These are phyloP conservation scores for Hassar affinis DNA, from an alignment of 2,113 vertebrate species.

Conservation along the genomic window DNA sequence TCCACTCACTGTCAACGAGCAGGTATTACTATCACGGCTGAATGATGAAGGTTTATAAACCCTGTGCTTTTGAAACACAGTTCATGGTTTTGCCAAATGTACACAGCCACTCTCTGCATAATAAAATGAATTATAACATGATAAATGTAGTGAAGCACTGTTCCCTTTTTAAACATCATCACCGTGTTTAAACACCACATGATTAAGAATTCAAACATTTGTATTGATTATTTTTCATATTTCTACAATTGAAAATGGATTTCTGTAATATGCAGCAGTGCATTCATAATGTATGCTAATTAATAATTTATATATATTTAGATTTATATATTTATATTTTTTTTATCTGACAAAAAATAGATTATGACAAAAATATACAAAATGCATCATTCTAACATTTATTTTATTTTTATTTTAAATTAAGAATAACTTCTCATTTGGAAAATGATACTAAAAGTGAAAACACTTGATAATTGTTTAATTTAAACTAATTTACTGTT, in stretches of 20 bases:
- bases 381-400: background rate
- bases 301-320: too few relatives aligned
- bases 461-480: background rate
- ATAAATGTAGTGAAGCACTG: background rate
- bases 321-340: background rate
- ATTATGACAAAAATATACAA: background rate
- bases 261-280: background rate
- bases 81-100: background rate
- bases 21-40: conserved; percentile 73
- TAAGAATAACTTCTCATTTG: background rate
- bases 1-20: conserved; percentile 88
- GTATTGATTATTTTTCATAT: background rate
- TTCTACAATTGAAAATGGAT: background rate
- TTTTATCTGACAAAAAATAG: background rate
- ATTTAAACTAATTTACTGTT: background rate
- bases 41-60: background rate
- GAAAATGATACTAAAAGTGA: background rate
- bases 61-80: background rate
- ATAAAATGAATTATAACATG: background rate
- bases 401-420: background rate
- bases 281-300: background rate
- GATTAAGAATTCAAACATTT: background rate
- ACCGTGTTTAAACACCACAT: background rate
- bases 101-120: background rate
- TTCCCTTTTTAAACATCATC: background rate